These are phyloP conservation scores for Halictus quadricinctus DNA, from an alignment of 2,888 invertebrate genomes.

Conservation along the genomic window DNA sequence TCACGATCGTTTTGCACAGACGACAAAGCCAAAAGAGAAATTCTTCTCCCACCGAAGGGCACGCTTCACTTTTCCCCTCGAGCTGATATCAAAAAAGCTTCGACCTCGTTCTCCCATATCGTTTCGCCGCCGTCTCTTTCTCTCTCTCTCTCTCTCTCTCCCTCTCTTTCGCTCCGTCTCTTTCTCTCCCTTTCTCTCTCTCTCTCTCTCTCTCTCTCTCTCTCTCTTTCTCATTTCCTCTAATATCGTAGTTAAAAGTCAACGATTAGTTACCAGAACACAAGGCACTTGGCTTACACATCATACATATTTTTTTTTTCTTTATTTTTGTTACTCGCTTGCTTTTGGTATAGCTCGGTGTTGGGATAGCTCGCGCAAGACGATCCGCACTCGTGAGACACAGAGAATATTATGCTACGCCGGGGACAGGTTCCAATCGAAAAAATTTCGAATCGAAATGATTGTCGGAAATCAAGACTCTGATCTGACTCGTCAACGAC, in stretches of 20 bases:
- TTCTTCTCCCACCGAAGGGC: conserved; percentile 44
- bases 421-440: not conserved
- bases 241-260: conserved; percentile 80
- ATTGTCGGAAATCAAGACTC: not conserved
- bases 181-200: conserved; percentile 58
- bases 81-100: conserved; percentile 45
- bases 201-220: conserved; percentile 35
- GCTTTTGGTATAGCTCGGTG: conserved; percentile 76
- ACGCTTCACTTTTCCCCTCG: conserved; percentile 32
- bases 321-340: conserved; percentile 63
- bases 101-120: conserved; percentile 33
- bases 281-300: conserved; percentile 82
- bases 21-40: conserved; percentile 26
- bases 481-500: not conserved
- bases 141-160: conserved; percentile 39
- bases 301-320: conserved; percentile 73
- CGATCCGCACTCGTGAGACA: conserved; percentile 47
- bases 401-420: conserved; percentile 7
- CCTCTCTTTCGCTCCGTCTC: no score
- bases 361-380: conserved; percentile 73
- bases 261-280: conserved; percentile 82
- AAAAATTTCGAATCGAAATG: not conserved
- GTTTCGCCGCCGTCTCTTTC: conserved; percentile 58
- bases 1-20: not conserved
- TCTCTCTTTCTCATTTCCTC: conserved; percentile 58